Evolutionary conservation across 92 coral and sea anemone species (phyloP).

Genomic region (Epizoanthus rinbou): DNA sequence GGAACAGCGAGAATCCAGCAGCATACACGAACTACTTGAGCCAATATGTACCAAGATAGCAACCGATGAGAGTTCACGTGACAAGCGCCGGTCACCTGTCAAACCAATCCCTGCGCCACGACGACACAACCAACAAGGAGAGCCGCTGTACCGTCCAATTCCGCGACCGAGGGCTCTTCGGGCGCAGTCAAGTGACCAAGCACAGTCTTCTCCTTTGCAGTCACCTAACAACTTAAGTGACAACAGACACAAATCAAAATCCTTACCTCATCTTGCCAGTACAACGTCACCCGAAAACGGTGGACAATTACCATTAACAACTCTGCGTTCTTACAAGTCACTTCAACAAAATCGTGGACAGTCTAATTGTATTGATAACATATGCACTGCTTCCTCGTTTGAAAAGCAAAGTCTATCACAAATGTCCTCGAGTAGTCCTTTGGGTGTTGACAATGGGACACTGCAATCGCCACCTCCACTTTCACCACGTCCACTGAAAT

Average conservation of each 20-base stretch:
- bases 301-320: no score
- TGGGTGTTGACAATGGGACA: background rate
- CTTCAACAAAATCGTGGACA: no score
- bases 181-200: background rate
- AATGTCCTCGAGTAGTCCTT: background rate
- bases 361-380: no score
- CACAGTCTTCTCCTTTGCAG: background rate
- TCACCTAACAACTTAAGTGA: no score
- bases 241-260: no score
- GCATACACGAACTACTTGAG: background rate
- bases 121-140: background rate
- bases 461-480: background rate
- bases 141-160: background rate
- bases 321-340: no score
- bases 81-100: background rate
- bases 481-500: background rate
- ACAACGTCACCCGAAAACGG: no score
- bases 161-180: background rate
- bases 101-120: slow-evolving; percentile 20
- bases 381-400: no score
- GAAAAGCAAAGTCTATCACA: background rate
- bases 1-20: background rate
- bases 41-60: background rate
- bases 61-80: background rate
- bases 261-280: no score